Percentiles rank a stretch among this genome's conserved stretches.
Evolutionary conservation across 2,113 vertebrate genomes (phyloP).

Genomic region (Syrrhaptes paradoxus): DNA sequence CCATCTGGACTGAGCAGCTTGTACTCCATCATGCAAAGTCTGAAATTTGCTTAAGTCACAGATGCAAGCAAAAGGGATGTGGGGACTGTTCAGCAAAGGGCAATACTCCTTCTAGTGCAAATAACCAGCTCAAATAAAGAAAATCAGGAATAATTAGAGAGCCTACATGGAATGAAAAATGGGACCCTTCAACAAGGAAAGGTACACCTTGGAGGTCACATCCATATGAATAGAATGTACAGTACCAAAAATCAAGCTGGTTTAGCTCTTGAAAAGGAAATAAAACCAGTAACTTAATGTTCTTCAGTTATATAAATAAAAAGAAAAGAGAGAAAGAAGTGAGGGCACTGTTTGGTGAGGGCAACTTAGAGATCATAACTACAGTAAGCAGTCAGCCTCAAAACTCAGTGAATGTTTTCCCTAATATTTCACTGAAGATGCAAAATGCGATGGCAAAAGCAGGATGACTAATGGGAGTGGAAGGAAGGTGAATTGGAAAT

Average conservation of each 20-base stretch:
- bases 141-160: background rate
- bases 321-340: conserved; percentile 49
- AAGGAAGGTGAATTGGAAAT: background rate
- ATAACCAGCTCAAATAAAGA: background rate
- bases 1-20: background rate
- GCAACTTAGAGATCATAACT: background rate
- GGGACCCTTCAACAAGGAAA: background rate
- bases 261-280: conserved; percentile 7
- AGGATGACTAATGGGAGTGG: background rate
- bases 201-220: background rate
- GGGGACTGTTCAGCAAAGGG: background rate
- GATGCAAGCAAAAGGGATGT: background rate
- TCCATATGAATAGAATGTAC: background rate
- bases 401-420: background rate
- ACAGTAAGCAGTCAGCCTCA: background rate
- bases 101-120: background rate
- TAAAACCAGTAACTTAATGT: background rate
- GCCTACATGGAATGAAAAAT: background rate
- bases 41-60: background rate
- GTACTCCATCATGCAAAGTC: background rate
- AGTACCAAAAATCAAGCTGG: background rate
- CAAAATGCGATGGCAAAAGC: background rate
- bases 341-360: background rate
- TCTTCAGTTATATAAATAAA: background rate
- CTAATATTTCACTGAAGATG: background rate